A percentile compares a stretch with the other conserved stretches of the same genome.
Evolutionary conservation across 92 coral and sea anemone species (phyloP).

Genomic region (Palythoa grandis): DNA sequence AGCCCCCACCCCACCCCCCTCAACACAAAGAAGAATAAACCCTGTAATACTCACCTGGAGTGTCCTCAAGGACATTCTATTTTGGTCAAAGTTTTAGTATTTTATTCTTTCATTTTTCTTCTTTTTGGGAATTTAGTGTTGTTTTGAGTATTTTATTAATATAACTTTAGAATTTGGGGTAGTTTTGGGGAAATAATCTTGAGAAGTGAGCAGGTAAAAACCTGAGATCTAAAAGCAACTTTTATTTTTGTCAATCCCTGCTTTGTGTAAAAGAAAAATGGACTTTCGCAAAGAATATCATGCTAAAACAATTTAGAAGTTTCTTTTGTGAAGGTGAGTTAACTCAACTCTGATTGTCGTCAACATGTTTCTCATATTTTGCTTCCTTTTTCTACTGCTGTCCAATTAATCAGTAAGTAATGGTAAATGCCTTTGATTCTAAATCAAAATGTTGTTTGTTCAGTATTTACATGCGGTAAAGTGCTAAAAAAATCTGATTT

Average conservation of each 20-base stretch:
- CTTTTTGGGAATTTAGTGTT: conserved; percentile 37
- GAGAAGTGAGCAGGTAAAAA: conserved; percentile 37
- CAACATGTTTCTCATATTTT: neutral
- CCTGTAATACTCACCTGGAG: conserved; percentile 19
- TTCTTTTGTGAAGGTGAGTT: neutral
- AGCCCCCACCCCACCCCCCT: neutral
- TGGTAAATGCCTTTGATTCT: neutral
- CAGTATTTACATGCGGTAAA: conserved; percentile 23
- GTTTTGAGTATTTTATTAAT: conserved; percentile 27
- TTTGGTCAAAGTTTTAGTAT: conserved; percentile 46
- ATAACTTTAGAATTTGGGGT: conserved; percentile 37
- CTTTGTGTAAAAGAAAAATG: conserved; percentile 18
- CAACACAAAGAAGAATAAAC: neutral
- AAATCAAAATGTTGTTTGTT: conserved; percentile 7
- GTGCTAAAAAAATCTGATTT: conserved; percentile 19
- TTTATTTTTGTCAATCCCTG: conserved; percentile 14
- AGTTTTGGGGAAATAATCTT: conserved; percentile 33
- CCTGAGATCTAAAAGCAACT: neutral
- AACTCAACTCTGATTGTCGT: neutral
- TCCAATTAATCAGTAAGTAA: neutral
- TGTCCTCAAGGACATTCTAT: conserved; percentile 42
- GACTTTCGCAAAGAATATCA: neutral
- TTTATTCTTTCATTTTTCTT: conserved; percentile 41
- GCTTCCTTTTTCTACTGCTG: neutral
- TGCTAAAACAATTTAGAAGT: neutral